These are phyloP conservation scores for Diarsia rubi DNA, from an alignment of 2,888 invertebrate species.

Conservation along the genomic window DNA sequence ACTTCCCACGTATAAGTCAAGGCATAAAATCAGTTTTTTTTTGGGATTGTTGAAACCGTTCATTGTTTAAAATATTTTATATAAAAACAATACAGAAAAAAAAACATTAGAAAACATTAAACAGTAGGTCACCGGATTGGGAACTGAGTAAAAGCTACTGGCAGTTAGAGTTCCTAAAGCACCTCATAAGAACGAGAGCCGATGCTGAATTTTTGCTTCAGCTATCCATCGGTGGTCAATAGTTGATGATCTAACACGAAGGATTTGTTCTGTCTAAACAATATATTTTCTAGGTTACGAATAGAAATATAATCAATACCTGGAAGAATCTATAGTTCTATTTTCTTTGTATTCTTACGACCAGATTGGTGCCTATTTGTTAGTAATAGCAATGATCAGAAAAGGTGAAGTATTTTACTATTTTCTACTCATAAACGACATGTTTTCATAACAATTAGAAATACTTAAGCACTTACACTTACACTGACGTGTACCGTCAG, in stretches of 20 bases:
- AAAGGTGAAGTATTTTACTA: background rate
- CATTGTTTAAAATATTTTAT: background rate
- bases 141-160: background rate
- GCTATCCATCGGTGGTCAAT: background rate
- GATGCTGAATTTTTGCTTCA: background rate
- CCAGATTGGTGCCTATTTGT: background rate
- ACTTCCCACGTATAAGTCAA: background rate
- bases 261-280: background rate
- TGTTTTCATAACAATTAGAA: background rate
- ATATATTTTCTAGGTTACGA: background rate
- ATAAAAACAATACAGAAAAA: too few species aligned
- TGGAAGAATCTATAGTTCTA: background rate
- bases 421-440: background rate
- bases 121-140: background rate
- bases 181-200: background rate
- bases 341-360: background rate
- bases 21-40: background rate
- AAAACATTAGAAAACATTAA: background rate
- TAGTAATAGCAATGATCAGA: background rate
- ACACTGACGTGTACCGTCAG: too few species aligned
- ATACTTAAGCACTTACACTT: background rate
- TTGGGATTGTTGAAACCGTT: background rate
- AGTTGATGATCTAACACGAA: background rate
- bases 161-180: background rate
- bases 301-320: slow-evolving; percentile 1